These are phyloP conservation scores for Polyodon spathula DNA, from an alignment of 2,113 vertebrate genomes.

Conservation along the genomic window DNA sequence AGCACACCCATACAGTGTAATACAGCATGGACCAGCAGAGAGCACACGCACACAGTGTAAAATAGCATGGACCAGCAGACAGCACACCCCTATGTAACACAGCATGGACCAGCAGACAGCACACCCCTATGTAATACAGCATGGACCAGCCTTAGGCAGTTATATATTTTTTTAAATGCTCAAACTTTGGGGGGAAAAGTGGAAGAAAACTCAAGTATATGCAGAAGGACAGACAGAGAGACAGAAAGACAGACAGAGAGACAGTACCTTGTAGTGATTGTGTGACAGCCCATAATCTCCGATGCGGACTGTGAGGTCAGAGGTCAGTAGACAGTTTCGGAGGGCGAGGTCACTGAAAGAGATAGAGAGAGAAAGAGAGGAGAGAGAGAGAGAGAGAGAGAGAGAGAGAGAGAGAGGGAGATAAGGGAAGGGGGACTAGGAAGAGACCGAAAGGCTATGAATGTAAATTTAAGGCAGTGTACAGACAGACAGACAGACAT, in stretches of 20 bases:
- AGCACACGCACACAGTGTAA: neutral
- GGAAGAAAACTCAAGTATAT: neutral
- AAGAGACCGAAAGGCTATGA: no score
- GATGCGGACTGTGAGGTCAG: constrained; percentile 81
- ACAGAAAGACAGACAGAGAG: neutral
- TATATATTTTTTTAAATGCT: no score
- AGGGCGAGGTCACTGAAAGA: constrained; percentile 71
- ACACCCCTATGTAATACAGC: neutral
- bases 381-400: no score
- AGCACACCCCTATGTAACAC: neutral
- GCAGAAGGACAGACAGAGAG: neutral
- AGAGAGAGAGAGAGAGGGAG: no score
- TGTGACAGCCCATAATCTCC: constrained; percentile 84
- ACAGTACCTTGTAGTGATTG: constrained; percentile 79
- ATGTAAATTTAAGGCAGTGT: no score
- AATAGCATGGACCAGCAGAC: no score
- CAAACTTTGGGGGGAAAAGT: neutral
- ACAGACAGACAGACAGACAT: no score
- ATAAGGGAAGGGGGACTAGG: no score
- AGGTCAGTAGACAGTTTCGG: constrained; percentile 81
- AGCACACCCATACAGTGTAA: neutral
- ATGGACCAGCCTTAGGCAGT: no score
- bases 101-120: neutral
- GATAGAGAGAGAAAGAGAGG: neutral
- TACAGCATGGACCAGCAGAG: no score